Percentiles rank a stretch among this genome's conserved stretches.
These are phyloP conservation scores for Pygoscelis antarcticus DNA, from an alignment of 2,113 vertebrate genomes.

Conservation along the genomic window DNA sequence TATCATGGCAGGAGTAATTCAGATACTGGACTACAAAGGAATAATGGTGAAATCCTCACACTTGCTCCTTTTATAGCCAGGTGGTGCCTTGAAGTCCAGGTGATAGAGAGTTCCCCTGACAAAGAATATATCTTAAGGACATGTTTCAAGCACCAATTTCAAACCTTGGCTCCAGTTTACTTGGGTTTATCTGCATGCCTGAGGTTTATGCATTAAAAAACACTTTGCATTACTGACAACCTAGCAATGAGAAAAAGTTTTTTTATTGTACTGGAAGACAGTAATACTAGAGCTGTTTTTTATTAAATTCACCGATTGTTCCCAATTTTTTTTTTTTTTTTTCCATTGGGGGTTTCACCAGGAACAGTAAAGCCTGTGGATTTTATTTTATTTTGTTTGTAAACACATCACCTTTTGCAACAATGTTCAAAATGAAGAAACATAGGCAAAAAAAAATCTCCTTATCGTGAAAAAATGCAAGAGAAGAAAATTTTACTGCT, in stretches of 20 bases:
- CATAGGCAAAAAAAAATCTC: neutral
- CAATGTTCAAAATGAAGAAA: neutral
- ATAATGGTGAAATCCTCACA: neutral
- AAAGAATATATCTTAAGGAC: neutral
- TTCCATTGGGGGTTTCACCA: neutral
- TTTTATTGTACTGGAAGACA: conserved; percentile 14
- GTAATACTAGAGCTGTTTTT: neutral
- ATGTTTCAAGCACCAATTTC: neutral
- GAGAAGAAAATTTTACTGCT: neutral
- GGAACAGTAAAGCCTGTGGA: neutral
- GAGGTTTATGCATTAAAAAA: conserved; percentile 5
- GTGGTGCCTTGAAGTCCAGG: neutral
- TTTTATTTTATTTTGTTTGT: neutral
- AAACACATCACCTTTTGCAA: neutral
- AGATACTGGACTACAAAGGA: neutral
- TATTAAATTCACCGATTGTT: neutral
- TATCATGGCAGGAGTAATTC: neutral
- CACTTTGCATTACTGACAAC: neutral
- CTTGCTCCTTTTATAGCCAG: neutral
- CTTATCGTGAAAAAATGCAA: neutral
- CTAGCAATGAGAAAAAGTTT: neutral
- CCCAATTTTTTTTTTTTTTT: neutral
- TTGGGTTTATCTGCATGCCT: conserved; percentile 16
- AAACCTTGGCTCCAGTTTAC: neutral
- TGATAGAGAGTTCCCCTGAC: neutral